A percentile compares a stretch with the other conserved stretches of the same genome.
These are phyloP conservation scores for Oryzias javanicus DNA, from an alignment of 2,113 vertebrate species.

Conservation along the genomic window DNA sequence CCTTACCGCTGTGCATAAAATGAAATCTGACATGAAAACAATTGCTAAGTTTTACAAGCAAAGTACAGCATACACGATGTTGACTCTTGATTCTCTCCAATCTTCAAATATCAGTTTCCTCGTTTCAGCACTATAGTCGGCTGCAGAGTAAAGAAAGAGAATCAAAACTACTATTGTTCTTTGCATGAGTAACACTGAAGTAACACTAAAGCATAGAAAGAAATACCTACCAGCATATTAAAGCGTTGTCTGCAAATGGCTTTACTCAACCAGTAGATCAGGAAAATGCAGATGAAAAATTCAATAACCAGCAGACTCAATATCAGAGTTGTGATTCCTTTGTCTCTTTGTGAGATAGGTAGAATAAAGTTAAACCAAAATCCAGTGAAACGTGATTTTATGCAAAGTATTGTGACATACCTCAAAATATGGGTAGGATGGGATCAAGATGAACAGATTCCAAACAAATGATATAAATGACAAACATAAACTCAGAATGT, in stretches of 20 bases:
- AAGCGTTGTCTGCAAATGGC: constrained; percentile 72
- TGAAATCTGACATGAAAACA: too few species aligned
- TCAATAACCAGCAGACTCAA: constrained; percentile 47
- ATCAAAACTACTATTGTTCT: background rate
- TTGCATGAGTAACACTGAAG: background rate
- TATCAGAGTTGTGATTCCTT: constrained; percentile 14
- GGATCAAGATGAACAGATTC: too few species aligned
- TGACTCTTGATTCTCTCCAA: background rate
- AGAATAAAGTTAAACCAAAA: background rate
- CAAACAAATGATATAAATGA: constrained; percentile 26
- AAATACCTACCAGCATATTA: constrained; percentile 67
- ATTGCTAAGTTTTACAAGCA: background rate
- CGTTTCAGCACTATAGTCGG: constrained; percentile 70
- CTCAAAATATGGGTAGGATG: too few species aligned
- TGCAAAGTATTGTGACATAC: too few species aligned
- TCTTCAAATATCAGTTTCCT: constrained; percentile 29
- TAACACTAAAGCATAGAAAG: background rate
- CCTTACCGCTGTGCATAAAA: too few species aligned
- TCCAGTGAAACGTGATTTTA: too few species aligned
- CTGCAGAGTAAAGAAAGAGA: constrained; percentile 40
- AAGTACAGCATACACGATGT: background rate
- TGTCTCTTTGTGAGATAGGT: constrained; percentile 12
- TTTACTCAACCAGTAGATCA: constrained; percentile 74
- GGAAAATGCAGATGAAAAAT: constrained; percentile 36
- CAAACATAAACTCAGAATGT: constrained; percentile 71